Conservation (phyloP, 2,113 vertebrate species). For the Irena cyanogastra region DNA sequence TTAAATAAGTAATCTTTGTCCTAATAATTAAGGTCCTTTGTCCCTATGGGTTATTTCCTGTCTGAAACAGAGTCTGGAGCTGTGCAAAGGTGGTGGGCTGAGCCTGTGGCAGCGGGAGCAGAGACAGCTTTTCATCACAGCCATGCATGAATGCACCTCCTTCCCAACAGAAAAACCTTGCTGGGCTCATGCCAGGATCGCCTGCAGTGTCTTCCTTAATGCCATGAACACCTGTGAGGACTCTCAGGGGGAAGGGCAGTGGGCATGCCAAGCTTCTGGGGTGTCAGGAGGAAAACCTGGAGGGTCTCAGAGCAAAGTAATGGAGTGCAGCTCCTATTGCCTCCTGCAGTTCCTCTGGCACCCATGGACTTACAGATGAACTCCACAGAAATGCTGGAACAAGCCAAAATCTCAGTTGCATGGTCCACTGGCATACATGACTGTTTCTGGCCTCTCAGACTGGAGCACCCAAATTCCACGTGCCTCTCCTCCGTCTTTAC, state of each 20-base stretch:
- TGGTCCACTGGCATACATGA: not conserved
- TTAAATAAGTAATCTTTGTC: constrained; percentile 8
- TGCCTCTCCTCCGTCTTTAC: not conserved
- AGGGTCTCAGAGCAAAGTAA: not conserved
- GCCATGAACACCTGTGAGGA: not conserved
- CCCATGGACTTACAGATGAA: not conserved
- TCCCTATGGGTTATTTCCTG: constrained; percentile 13
- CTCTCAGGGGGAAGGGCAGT: too few relatives aligned
- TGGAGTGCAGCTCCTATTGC: accelerated
- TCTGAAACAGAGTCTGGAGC: not conserved
- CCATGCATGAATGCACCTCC: not conserved
- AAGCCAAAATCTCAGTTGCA: not conserved
- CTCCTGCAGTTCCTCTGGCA: not conserved
- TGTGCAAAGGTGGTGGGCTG: not conserved
- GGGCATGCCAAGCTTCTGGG: not conserved
- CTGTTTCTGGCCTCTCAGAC: not conserved
- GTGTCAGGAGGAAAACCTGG: not conserved
- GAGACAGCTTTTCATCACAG: not conserved
- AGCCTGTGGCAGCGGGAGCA: not conserved
- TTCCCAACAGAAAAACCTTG: not conserved
- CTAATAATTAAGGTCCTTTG: constrained; percentile 18
- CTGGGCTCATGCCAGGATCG: not conserved
- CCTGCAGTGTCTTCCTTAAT: not conserved
- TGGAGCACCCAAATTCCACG: accelerated
- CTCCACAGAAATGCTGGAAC: not conserved